Base-by-base conservation (phyloP, 2,888 invertebrate species). In the Taenaris catops region DNA sequence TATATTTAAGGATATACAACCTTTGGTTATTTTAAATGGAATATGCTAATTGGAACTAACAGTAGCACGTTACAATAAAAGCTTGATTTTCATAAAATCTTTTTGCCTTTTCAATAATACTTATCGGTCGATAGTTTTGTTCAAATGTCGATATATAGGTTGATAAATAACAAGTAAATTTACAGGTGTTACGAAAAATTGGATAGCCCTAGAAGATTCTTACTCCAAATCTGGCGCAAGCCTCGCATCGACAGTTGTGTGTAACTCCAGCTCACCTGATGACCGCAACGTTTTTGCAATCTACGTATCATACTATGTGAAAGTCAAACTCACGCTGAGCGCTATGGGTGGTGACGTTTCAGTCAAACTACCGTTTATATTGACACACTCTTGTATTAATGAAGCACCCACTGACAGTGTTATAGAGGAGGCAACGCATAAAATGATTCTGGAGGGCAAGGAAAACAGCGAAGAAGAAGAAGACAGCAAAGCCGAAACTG, bases 271-370 rank as follows among this genome's bases (percentile, higher is more conserved):
- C 63, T 87, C 89, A 7, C 89, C 91, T 0, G 92, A 94, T 46
- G 94, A 94, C 49, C 89, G 95, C 39, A 96, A 96, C 68, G 95
- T 94, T 0, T 96, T 96, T 58, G 96, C 96, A 33, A 96, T 96
- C 53, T 96, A 96, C 78, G 96, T 96, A 4, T 95, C 95, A 0
- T 96, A 96, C 66, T 96, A 96, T 63, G 95, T 96, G 3, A 96
- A 96, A 89, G 93, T 96, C 0, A 95, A 95, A 72, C 84, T 95
- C 0, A 87, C 93, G 0, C 88, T 95, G 10, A 94, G 94, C 40
- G 91, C 93, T 1, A 94, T 96, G 89, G 94, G 94, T 0, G 94
- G 94, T 1, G 93, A 93, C 39, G 75, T 95, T 3, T 92, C 93
- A 0, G 73, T 95, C 1, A 95, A 95, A 66, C 70, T 95, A 28